Evolutionary conservation across 37 sponge, comb jelly and placozoan genomes (phyloP), one percentile per base, ranked within the genome.

Genomic region (Theonella swinhoei): DNA sequence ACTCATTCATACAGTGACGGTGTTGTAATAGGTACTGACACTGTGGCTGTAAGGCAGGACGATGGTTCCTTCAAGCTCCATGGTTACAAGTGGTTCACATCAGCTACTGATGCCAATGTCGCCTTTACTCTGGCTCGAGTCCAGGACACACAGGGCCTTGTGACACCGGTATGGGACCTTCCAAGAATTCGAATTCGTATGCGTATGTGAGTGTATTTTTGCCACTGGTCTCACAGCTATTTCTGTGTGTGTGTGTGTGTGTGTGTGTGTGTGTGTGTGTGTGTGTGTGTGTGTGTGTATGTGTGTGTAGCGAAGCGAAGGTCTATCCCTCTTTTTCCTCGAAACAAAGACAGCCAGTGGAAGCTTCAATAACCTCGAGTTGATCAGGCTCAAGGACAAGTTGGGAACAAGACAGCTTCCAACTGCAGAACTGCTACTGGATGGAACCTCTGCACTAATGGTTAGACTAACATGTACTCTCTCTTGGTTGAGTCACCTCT

Each of bases 21-120:
- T 47, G n/a, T n/a, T n/a, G n/a, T n/a, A 60, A 67, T 67, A 17
- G 90, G 95, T 24, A 96, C 96, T 33, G 87, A 91, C 42, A 96
- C 95, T 25, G 41, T 80, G 23, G 99, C 99, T 8, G 58, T 82
- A 9, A 74, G 75, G 9, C 83, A 90, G 28, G 17, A 32, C 35
- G 82, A 91, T 37, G 90, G 85, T 4, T 39, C 39, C 19, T 78
- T 89, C 63, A 26, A 72, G 0, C 88, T 98, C 25, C 86, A 89
- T 83, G 99, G 99, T 2, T 81, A 96, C 85, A 98, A 98, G 80
- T 98, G 96, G 95, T 98, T 96, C 89, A 92, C 92, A 7, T 98
- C 99, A 39, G 99, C 99, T 20, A 85, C 87, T 72, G 99, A 98
- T 85, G 86, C 94, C 19, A 68, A 96, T 38, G 87, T 98, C 72